A percentile compares a stretch with the other conserved stretches of the same genome.
Conservation (phyloP, 2,113 vertebrate genomes). For the Capreolus pygargus region DNA sequence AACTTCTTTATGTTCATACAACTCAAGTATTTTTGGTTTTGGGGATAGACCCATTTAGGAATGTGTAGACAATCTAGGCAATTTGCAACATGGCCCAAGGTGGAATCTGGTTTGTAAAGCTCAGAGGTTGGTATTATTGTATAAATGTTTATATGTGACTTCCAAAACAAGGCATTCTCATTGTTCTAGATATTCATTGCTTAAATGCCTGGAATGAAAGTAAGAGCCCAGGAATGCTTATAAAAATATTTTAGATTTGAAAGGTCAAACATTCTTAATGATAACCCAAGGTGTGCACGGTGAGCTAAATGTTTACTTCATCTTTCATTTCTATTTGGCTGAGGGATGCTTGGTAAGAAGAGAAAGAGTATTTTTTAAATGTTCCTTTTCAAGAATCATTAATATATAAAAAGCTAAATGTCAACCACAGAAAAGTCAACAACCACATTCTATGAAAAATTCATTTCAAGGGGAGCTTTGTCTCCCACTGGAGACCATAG, state of each 20-base stretch:
- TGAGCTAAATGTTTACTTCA: not conserved
- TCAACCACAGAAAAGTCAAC: conserved; percentile 19
- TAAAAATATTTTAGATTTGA: conserved; percentile 53
- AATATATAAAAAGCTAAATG: not conserved
- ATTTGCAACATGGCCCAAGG: not conserved
- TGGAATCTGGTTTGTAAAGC: not conserved
- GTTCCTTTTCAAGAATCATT: not conserved
- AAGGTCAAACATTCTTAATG: conserved; percentile 40
- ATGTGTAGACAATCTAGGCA: not conserved
- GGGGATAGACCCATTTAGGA: not conserved
- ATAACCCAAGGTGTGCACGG: not conserved
- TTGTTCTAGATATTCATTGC: not conserved
- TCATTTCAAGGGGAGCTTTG: not conserved
- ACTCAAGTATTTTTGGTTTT: not conserved
- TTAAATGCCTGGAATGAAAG: conserved; percentile 31
- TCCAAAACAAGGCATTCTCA: not conserved
- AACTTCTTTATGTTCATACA: not conserved
- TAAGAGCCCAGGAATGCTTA: conserved; percentile 44
- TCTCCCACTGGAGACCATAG: not conserved
- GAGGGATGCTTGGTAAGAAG: not conserved
- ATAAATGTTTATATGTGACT: conserved; percentile 19
- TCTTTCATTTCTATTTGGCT: conserved; percentile 22
- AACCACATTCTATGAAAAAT: not conserved
- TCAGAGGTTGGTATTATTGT: not conserved
- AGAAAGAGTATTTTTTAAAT: conserved; percentile 12